Evolutionary conservation across 2,113 vertebrate species (phyloP).

Genomic region (Picathartes gymnocephalus): DNA sequence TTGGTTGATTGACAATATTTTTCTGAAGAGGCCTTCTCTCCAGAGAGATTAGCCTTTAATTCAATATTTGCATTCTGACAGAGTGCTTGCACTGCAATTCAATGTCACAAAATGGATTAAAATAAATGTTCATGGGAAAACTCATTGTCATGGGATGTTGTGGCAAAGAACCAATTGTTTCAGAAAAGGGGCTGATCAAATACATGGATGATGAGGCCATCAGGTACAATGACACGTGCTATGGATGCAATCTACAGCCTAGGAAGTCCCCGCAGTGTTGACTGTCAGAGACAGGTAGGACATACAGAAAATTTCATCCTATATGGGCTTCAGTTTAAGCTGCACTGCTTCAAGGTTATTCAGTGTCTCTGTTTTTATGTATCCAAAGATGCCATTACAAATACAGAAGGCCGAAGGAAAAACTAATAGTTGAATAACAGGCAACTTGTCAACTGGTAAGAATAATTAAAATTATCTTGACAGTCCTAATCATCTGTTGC

Average conservation of each 20-base stretch:
- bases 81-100: not conserved
- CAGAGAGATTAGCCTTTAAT: not conserved
- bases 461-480: not conserved
- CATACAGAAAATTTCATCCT: not conserved
- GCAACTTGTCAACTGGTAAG: not conserved
- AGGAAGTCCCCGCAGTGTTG: not conserved
- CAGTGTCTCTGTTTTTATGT: not conserved
- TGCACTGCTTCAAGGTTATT: not conserved
- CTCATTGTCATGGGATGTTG: not conserved
- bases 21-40: not conserved
- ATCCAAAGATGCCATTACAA: not conserved
- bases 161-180: not conserved
- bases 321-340: not conserved
- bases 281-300: not conserved
- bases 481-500: not conserved
- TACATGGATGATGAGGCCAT: not conserved
- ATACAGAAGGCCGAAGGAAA: not conserved
- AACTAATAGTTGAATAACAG: not conserved
- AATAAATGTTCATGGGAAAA: not conserved
- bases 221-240: not conserved
- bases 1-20: not conserved
- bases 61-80: not conserved
- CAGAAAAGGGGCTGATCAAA: not conserved
- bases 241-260: not conserved
- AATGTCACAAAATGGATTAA: not conserved